Evolutionary conservation across 1,140 invertebrate species (phyloP).

Genomic region (Schlechtendalia chinensis): DNA sequence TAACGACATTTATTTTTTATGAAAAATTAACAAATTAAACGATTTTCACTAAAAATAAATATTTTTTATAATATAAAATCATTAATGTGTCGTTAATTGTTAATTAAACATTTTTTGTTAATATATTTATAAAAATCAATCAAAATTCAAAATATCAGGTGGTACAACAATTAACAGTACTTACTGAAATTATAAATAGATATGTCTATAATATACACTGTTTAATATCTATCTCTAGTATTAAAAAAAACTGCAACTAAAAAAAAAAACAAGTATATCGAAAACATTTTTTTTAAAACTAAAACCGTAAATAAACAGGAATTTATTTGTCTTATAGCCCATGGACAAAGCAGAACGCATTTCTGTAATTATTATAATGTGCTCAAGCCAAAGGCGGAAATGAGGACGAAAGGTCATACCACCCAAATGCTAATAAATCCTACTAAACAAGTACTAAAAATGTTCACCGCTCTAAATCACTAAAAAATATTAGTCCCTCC

Average conservation of each 20-base stretch:
- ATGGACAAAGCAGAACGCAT: neutral
- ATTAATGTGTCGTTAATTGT: too few species aligned
- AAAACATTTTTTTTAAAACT: neutral
- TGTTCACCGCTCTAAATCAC: neutral
- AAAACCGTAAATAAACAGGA: conserved; percentile 1
- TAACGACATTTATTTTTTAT: neutral
- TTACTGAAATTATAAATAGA: too few species aligned
- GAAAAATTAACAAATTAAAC: neutral
- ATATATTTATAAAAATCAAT: neutral
- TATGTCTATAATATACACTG: neutral
- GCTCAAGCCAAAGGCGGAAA: neutral
- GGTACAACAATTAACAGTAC: too few species aligned
- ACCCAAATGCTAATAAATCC: conserved; percentile 8
- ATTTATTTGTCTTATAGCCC: conserved; percentile 10
- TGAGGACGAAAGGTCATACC: neutral
- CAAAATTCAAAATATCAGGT: neutral
- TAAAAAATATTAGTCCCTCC: neutral
- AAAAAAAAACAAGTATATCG: neutral
- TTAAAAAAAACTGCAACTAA: neutral
- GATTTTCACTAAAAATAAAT: neutral
- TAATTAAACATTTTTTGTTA: neutral
- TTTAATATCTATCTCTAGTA: neutral
- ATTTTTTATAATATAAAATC: neutral
- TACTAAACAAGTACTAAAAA: neutral
- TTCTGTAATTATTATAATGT: conserved; percentile 27